A percentile compares a stretch with the other conserved stretches of the same genome.
These are phyloP conservation scores for Cabera pusaria DNA, from an alignment of 2,888 invertebrate genomes.

Conservation along the genomic window DNA sequence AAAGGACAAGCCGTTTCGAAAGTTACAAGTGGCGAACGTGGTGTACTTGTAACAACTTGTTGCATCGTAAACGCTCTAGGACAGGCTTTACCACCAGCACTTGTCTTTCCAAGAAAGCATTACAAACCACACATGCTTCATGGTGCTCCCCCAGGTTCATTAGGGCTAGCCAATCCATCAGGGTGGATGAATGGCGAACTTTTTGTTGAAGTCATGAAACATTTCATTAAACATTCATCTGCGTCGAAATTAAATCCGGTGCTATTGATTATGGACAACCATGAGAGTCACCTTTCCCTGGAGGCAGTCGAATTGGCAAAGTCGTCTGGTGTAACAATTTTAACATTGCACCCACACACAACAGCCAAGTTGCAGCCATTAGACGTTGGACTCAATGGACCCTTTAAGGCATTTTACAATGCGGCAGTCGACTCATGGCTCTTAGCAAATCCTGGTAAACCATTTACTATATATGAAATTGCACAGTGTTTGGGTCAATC, in stretches of 20 bases:
- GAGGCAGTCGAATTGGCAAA: conserved; percentile 39
- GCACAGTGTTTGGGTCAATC: conserved; percentile 16
- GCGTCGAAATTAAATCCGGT: conserved; percentile 37
- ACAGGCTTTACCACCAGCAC: conserved; percentile 25
- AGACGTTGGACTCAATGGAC: conserved; percentile 48
- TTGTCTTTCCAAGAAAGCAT: conserved; percentile 30
- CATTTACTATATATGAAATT: conserved; percentile 15
- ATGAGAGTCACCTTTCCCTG: conserved; percentile 43
- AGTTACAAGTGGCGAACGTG: conserved; percentile 22
- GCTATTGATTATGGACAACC: conserved; percentile 47
- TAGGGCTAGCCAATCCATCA: conserved; percentile 26
- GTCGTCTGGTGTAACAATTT: conserved; percentile 46
- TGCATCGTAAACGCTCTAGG: conserved; percentile 27
- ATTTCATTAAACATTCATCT: conserved; percentile 44
- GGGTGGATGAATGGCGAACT: conserved; percentile 51
- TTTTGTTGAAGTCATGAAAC: conserved; percentile 48
- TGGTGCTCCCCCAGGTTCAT: conserved; percentile 25
- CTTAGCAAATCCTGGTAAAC: conserved; percentile 6
- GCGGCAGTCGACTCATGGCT: conserved; percentile 17
- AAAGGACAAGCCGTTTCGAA: conserved; percentile 17
- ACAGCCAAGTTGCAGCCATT: conserved; percentile 52
- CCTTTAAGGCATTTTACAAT: conserved; percentile 32
- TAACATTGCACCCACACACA: conserved; percentile 58
- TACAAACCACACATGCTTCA: conserved; percentile 19
- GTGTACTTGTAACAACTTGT: conserved; percentile 27